Evolutionary conservation across 2,888 invertebrate species (phyloP).

Genomic region (Drosophila diplacantha): DNA sequence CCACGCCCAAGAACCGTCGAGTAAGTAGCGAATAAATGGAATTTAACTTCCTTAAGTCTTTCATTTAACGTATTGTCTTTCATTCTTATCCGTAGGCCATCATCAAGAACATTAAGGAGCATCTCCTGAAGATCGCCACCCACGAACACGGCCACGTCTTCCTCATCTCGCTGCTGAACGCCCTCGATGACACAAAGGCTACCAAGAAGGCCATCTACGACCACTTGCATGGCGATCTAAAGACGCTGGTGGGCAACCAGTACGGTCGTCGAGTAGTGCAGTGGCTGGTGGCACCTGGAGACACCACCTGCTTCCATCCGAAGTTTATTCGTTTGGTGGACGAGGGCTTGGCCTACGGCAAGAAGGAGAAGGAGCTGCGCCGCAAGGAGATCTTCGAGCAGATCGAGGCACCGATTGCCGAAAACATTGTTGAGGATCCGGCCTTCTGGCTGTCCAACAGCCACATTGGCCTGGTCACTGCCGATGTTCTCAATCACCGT

Average conservation of each 20-base stretch:
- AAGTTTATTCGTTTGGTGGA: conserved; percentile 85
- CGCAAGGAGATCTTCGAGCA: conserved; percentile 84
- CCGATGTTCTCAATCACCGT: conserved; percentile 83
- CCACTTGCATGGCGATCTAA: conserved; percentile 83
- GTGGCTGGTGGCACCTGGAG: conserved; percentile 91
- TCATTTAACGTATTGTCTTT: background rate
- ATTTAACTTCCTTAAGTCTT: background rate
- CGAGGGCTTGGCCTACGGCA: conserved; percentile 85
- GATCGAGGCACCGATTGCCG: conserved; percentile 81
- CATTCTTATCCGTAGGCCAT: conserved; percentile 81
- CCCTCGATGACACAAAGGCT: conserved; percentile 94
- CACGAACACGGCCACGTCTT: conserved; percentile 93
- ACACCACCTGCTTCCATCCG: conserved; percentile 90
- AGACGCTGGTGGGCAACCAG: conserved; percentile 85
- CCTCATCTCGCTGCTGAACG: conserved; percentile 89
- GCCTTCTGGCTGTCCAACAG: conserved; percentile 84
- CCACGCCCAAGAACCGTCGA: conserved; percentile 88
- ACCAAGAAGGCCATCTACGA: conserved; percentile 88
- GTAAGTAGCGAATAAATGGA: conserved; percentile 71
- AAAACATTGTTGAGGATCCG: conserved; percentile 80
- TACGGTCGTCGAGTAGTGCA: conserved; percentile 91
- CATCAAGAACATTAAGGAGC: conserved; percentile 92
- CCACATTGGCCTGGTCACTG: conserved; percentile 83
- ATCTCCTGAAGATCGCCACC: conserved; percentile 86
- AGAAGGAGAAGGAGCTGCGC: conserved; percentile 84